A percentile compares a stretch with the other conserved stretches of the same genome.
Evolutionary conservation across 2,113 vertebrate genomes (phyloP).

Genomic region (Notechis scutatus): DNA sequence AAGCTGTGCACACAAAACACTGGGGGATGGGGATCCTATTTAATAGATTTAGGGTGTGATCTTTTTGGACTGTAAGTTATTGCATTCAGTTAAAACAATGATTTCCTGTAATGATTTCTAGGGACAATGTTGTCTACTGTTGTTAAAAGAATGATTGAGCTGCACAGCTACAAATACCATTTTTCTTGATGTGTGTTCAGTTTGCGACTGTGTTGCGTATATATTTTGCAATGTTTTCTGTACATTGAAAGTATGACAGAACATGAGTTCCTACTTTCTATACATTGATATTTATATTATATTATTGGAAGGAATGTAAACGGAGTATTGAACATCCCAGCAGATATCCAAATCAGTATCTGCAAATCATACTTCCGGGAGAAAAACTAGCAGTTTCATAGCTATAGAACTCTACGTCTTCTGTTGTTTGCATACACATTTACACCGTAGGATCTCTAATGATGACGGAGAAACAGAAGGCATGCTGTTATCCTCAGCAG

Average conservation of each 20-base stretch:
- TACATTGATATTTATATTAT: background rate
- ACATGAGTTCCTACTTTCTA: background rate
- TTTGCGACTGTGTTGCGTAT: background rate
- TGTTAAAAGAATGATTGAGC: background rate
- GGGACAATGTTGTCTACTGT: background rate
- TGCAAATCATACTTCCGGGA: background rate
- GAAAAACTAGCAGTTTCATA: background rate
- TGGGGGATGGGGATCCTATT: background rate
- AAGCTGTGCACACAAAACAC: background rate
- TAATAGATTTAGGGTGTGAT: background rate
- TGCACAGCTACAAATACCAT: background rate
- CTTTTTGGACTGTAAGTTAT: background rate
- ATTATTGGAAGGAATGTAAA: background rate
- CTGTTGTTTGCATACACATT: background rate
- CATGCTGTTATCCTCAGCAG: background rate
- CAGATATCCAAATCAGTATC: background rate
- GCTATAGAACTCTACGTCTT: background rate
- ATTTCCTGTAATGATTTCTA: background rate
- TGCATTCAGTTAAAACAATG: background rate
- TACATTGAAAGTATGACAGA: background rate
- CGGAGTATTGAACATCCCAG: background rate
- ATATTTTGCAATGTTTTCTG: background rate
- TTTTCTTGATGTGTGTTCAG: background rate
- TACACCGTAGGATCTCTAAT: background rate
- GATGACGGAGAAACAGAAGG: background rate